Conservation (phyloP, 23 tunicate genomes). For the Ciona savignyi region DNA sequence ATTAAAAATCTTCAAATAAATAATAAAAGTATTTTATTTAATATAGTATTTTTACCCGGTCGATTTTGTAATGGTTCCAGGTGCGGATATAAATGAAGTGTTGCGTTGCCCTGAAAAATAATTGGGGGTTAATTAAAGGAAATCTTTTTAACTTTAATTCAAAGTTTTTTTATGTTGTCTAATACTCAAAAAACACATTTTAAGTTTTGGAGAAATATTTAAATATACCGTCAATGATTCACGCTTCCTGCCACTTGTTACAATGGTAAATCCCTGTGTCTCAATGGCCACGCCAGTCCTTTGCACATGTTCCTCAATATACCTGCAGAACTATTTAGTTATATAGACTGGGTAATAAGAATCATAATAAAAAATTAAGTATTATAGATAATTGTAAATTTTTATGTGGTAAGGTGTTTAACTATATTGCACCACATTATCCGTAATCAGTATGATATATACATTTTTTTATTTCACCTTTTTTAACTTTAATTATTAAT, state of each 20-base stretch:
- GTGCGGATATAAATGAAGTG: slow-evolving; percentile 82
- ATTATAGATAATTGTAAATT: too few species aligned
- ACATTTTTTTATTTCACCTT: too few species aligned
- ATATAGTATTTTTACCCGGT: slow-evolving; percentile 20
- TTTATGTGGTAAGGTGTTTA: too few species aligned
- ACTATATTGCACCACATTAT: too few species aligned
- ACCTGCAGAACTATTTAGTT: slow-evolving; percentile 48
- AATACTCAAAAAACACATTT: neutral
- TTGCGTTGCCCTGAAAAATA: slow-evolving; percentile 67
- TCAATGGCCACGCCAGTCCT: slow-evolving; percentile 96
- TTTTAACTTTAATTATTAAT: too few species aligned
- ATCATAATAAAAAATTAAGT: too few species aligned
- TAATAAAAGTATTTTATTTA: neutral
- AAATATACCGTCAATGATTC: slow-evolving; percentile 84
- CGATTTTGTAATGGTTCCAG: slow-evolving; percentile 70
- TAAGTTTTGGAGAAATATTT: neutral
- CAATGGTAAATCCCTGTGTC: slow-evolving; percentile 94
- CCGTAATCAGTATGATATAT: too few species aligned
- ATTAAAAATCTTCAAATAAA: neutral
- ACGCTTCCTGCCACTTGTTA: slow-evolving; percentile 89
- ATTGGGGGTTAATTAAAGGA: too few species aligned
- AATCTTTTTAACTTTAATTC: too few species aligned
- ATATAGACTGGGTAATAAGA: too few species aligned
- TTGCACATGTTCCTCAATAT: slow-evolving; percentile 93
- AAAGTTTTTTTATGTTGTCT: too few species aligned